These are phyloP conservation scores for Arion vulgaris DNA, from an alignment of 1,140 invertebrate species.

Conservation along the genomic window DNA sequence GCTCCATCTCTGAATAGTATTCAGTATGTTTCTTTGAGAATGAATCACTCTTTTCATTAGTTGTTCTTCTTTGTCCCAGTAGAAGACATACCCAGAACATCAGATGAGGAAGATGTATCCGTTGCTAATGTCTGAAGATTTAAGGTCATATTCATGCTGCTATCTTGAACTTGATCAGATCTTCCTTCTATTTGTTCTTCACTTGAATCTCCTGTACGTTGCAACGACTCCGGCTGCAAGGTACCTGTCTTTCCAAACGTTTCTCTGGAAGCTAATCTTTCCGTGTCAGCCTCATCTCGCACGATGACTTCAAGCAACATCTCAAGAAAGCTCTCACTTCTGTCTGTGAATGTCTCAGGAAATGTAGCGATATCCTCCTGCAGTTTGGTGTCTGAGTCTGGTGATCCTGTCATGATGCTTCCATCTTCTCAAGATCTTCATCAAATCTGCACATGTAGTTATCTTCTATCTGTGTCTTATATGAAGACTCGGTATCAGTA, in stretches of 20 bases:
- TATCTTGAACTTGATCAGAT: neutral
- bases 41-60: too few relatives aligned
- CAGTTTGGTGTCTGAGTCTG: neutral
- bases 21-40: constrained; percentile 19
- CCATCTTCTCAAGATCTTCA: neutral
- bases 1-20: neutral
- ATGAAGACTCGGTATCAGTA: too few relatives aligned
- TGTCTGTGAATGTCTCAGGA: constrained; percentile 48
- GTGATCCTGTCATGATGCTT: neutral
- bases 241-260: neutral
- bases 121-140: constrained; percentile 30
- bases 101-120: neutral
- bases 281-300: neutral
- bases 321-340: constrained; percentile 50
- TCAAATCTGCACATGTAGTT: too few relatives aligned
- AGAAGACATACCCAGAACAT: constrained; percentile 41
- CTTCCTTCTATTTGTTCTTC: neutral
- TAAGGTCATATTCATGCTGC: constrained; percentile 30
- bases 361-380: constrained; percentile 10
- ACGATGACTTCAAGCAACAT: neutral
- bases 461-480: too few relatives aligned
- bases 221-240: neutral
- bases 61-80: constrained; percentile 46
- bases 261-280: neutral
- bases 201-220: neutral